These are phyloP conservation scores for Epicauta chinensis DNA, from an alignment of 1,140 invertebrate species.

Conservation along the genomic window DNA sequence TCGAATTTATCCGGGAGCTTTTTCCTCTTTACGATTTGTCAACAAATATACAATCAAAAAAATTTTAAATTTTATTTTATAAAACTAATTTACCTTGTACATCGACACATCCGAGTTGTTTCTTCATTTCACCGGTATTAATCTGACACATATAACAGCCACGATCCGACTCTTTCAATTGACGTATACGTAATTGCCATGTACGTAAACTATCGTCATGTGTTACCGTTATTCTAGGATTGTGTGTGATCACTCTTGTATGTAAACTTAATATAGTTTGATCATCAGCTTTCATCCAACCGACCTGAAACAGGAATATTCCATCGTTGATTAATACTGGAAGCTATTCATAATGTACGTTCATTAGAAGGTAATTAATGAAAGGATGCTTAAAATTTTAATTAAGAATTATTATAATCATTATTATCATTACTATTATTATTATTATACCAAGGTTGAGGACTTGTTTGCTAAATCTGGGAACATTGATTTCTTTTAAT, in stretches of 20 bases:
- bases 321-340: too few species aligned
- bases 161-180: conserved; percentile 63
- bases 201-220: conserved; percentile 58
- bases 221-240: conserved; percentile 57
- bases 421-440: too few species aligned
- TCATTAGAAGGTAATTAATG: too few species aligned
- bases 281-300: conserved; percentile 84
- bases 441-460: too few species aligned
- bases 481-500: too few species aligned
- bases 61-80: neutral
- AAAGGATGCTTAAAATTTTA: too few species aligned
- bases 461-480: too few species aligned
- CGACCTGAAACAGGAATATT: conserved; percentile 63
- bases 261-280: conserved; percentile 83
- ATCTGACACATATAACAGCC: conserved; percentile 85
- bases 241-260: conserved; percentile 82
- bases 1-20: too few species aligned
- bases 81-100: conserved; percentile 60
- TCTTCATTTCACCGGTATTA: conserved; percentile 84
- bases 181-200: conserved; percentile 72
- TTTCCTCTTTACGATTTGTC: too few species aligned
- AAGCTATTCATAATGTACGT: too few species aligned
- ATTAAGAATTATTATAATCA: too few species aligned
- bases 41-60: too few species aligned
- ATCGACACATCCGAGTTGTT: conserved; percentile 79